A percentile compares a stretch with the other conserved stretches of the same genome.
phyloP scores from a whole-genome alignment of 2,888 invertebrate species.

The Desoria tigrina region DNA sequence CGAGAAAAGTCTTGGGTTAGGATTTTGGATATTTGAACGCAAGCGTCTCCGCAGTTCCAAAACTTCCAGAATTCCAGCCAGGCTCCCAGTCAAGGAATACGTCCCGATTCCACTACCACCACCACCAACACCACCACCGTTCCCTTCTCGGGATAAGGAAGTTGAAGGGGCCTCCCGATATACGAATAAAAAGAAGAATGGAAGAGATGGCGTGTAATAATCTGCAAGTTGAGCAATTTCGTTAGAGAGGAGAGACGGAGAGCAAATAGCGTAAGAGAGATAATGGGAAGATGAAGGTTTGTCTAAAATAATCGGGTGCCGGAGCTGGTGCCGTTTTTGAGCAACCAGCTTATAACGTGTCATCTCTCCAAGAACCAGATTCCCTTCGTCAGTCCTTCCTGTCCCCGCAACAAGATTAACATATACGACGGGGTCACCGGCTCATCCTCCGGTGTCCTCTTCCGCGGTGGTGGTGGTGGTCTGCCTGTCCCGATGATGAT shows the following conservation, averaged over 20 bases:
- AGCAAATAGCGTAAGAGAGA: constrained; percentile 53
- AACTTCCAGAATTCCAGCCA: no score
- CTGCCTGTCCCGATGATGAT: no score
- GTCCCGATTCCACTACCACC: background rate
- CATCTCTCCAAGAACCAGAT: background rate
- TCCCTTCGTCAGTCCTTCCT: background rate
- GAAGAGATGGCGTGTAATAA: constrained; percentile 46
- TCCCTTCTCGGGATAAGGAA: no score
- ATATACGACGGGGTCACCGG: background rate
- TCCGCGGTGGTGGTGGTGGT: no score
- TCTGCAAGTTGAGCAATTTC: constrained; percentile 45
- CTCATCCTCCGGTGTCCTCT: no score
- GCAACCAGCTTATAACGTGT: background rate
- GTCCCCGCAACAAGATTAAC: background rate
- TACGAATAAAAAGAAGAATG: constrained; percentile 20
- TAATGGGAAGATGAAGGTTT: constrained; percentile 48
- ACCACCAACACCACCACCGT: background rate
- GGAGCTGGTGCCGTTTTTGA: background rate
- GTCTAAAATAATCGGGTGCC: constrained; percentile 17
- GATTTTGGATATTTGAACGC: constrained; percentile 9
- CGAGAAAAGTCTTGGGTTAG: no score
- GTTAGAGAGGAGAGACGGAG: constrained; percentile 41
- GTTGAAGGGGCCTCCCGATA: no score
- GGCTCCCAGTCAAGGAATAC: background rate
- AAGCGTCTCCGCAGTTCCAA: constrained; percentile 2